A percentile compares a stretch with the other conserved stretches of the same genome.
phyloP scores from a whole-genome alignment of 2,888 invertebrate genomes.

The Drosophila quasianomalipes region DNA sequence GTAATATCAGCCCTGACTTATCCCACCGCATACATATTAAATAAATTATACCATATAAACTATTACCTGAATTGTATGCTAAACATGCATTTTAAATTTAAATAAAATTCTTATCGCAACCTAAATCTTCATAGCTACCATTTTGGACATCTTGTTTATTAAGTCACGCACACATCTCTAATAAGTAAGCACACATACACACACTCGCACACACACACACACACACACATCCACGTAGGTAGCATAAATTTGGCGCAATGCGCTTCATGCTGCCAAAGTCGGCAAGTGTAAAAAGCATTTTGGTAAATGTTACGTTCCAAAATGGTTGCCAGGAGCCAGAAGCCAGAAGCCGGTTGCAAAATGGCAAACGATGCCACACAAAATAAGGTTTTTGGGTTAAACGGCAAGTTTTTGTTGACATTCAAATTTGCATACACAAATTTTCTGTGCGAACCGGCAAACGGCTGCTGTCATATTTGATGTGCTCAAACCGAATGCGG shows the following conservation, averaged over 20 bases:
- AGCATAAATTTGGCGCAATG: conserved; percentile 63
- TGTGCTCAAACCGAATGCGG: conserved; percentile 73
- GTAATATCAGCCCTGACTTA: background rate
- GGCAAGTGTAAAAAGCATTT: conserved; percentile 50
- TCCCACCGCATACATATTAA: background rate
- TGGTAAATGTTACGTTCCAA: conserved; percentile 57
- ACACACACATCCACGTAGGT: conserved; percentile 9
- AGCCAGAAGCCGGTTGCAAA: conserved; percentile 29
- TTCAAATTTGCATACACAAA: conserved; percentile 79
- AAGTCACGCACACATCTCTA: conserved; percentile 55
- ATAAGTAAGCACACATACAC: conserved; percentile 27
- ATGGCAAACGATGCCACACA: conserved; percentile 64
- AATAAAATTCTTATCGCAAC: background rate
- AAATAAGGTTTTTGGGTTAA: conserved; percentile 80
- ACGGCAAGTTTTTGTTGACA: conserved; percentile 80
- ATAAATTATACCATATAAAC: background rate
- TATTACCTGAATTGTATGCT: background rate
- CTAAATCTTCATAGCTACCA: background rate
- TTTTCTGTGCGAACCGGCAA: conserved; percentile 48
- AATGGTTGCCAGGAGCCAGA: conserved; percentile 52
- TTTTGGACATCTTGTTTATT: conserved; percentile 8
- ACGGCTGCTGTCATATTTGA: conserved; percentile 76
- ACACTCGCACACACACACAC: conserved; percentile 5
- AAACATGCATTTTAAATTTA: background rate
- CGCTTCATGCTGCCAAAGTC: conserved; percentile 57